Percentiles rank a stretch among this genome's conserved stretches.
These are phyloP conservation scores for Euwallacea similis DNA, from an alignment of 1,140 invertebrate genomes.

Conservation along the genomic window DNA sequence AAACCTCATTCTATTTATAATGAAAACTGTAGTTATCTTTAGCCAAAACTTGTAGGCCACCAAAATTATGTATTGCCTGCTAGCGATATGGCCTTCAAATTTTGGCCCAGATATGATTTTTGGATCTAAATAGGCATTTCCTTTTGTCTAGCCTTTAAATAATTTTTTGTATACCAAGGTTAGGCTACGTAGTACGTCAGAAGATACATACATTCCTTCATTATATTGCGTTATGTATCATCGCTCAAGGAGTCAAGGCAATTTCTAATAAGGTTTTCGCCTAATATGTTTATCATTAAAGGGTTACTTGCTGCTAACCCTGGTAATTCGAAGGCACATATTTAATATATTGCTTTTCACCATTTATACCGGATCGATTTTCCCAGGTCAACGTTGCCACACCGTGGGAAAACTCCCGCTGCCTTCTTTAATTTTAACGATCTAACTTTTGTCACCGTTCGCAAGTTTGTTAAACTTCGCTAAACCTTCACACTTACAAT, in stretches of 20 bases:
- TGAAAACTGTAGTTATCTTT: constrained; percentile 20
- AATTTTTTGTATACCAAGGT: not conserved
- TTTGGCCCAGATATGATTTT: constrained; percentile 21
- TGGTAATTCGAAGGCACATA: constrained; percentile 10
- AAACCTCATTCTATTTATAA: constrained; percentile 25
- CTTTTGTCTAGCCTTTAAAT: constrained; percentile 15
- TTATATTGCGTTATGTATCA: too few species aligned
- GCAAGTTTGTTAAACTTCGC: constrained; percentile 6
- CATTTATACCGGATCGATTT: constrained; percentile 16
- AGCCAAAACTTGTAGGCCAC: constrained; percentile 17
- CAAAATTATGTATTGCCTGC: constrained; percentile 19
- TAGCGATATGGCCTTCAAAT: constrained; percentile 14
- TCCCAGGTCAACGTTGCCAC: constrained; percentile 9
- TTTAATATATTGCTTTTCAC: constrained; percentile 17
- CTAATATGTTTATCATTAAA: constrained; percentile 17
- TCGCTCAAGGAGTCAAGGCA: not conserved
- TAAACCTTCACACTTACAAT: too few species aligned
- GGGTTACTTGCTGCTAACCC: constrained; percentile 1
- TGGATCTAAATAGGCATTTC: constrained; percentile 16
- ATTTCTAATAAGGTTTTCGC: constrained; percentile 6
- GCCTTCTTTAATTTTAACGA: constrained; percentile 16
- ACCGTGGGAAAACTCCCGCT: constrained; percentile 7
- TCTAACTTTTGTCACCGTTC: constrained; percentile 2
- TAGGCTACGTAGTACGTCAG: not conserved
- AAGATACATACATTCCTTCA: not conserved